These are phyloP conservation scores for Pherbina coryleti DNA, from an alignment of 2,888 invertebrate species.

Conservation along the genomic window DNA sequence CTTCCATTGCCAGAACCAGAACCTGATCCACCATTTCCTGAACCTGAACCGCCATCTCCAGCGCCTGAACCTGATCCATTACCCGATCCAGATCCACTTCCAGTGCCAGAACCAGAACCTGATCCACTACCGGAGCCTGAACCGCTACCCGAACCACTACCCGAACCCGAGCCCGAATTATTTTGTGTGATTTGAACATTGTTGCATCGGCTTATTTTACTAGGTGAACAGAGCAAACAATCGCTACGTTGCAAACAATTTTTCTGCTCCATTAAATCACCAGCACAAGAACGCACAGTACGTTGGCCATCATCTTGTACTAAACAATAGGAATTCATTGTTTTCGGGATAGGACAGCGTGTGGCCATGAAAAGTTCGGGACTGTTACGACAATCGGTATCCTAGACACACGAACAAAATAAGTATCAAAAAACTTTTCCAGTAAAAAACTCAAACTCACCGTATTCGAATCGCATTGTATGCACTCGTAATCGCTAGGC, in stretches of 20 bases:
- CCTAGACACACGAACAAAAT: constrained; percentile 41
- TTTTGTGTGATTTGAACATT: constrained; percentile 17
- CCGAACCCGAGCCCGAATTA: constrained; percentile 2
- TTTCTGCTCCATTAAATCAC: constrained; percentile 48
- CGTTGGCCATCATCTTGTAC: constrained; percentile 42
- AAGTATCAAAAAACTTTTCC: not conserved
- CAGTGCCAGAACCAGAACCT: constrained; percentile 2
- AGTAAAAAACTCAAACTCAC: constrained; percentile 44
- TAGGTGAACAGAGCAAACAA: constrained; percentile 53
- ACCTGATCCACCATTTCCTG: constrained; percentile 33
- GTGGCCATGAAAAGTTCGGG: constrained; percentile 38
- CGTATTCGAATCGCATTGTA: constrained; percentile 61
- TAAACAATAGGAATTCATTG: constrained; percentile 54
- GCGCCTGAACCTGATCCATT: constrained; percentile 27
- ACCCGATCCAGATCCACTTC: not conserved
- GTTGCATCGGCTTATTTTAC: constrained; percentile 51
- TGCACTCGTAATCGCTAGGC: constrained; percentile 54
- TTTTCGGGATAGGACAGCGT: constrained; percentile 51
- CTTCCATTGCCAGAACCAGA: constrained; percentile 34
- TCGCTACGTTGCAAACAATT: constrained; percentile 45
- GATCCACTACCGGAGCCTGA: constrained; percentile 14
- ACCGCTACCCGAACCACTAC: constrained; percentile 12
- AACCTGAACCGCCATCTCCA: constrained; percentile 40
- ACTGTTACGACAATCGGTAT: constrained; percentile 47
- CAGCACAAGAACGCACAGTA: constrained; percentile 53